These are phyloP conservation scores for Scaptomyza flava DNA, from an alignment of 2,888 invertebrate genomes.

Conservation along the genomic window DNA sequence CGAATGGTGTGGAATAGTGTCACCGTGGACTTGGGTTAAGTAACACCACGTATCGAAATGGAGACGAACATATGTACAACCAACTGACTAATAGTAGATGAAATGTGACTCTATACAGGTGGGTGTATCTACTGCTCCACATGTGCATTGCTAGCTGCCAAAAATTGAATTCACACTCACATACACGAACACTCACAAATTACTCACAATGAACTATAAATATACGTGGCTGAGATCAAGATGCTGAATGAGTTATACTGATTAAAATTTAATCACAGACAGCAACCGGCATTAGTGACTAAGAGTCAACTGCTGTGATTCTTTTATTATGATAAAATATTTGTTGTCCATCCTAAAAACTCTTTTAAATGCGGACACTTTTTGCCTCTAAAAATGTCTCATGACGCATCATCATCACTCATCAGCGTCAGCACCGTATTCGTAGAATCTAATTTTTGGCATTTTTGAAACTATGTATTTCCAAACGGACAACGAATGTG, in stretches of 20 bases:
- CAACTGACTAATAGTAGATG: too few species aligned
- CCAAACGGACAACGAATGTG: conserved; percentile 46
- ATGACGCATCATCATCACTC: conserved; percentile 10
- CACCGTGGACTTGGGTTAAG: conserved; percentile 1
- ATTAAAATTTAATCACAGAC: conserved; percentile 34
- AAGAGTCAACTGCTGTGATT: neutral
- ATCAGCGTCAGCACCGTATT: neutral
- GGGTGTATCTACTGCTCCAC: conserved; percentile 18
- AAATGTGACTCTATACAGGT: conserved; percentile 37
- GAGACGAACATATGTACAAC: conserved; percentile 14
- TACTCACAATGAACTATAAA: conserved; percentile 21
- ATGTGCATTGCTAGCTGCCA: conserved; percentile 43
- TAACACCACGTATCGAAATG: conserved; percentile 8
- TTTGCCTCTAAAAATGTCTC: conserved; percentile 15
- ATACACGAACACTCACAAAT: neutral
- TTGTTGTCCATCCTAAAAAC: conserved; percentile 37
- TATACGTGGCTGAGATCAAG: conserved; percentile 22
- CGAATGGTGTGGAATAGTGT: conserved; percentile 18
- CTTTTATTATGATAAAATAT: too few species aligned
- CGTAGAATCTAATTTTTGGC: neutral
- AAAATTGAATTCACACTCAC: conserved; percentile 31
- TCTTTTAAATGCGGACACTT: conserved; percentile 36
- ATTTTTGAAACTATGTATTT: conserved; percentile 28
- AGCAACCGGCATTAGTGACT: neutral
- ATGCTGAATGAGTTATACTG: conserved; percentile 39